phyloP scores from a whole-genome alignment of 2,113 vertebrate species.

The cat (Felis catus) region DNA sequence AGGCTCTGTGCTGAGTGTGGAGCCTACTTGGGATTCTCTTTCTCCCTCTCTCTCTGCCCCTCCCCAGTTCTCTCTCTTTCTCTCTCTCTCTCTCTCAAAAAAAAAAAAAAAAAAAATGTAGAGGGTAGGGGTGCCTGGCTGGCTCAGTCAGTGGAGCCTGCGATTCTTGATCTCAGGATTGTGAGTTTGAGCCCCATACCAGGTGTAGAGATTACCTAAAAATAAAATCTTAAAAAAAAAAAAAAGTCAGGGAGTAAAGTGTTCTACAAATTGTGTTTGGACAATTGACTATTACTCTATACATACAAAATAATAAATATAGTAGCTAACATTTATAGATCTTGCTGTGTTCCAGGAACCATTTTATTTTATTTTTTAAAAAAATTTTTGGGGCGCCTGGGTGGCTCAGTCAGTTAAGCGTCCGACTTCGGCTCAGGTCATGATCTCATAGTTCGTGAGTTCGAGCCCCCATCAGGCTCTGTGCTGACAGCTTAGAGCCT shows the following conservation, averaged over 20 bases:
- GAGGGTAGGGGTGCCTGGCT: background rate
- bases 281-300: background rate
- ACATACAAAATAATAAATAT: background rate
- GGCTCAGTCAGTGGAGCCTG: background rate
- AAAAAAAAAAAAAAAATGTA: background rate
- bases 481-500: too few species aligned
- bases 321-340: background rate
- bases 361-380: background rate
- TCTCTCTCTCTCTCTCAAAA: too few species aligned
- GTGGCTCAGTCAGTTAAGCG: too few species aligned
- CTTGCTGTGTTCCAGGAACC: background rate
- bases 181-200: background rate
- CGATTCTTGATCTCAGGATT: background rate
- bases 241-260: background rate
- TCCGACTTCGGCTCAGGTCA: too few species aligned
- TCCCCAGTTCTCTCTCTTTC: too few species aligned
- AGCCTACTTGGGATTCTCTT: too few species aligned
- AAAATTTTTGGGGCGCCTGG: too few species aligned
- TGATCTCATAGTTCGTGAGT: too few species aligned
- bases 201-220: background rate
- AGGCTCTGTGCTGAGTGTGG: too few species aligned
- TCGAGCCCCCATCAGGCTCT: too few species aligned
- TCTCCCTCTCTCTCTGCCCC: too few species aligned
- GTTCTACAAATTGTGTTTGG: background rate
- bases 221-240: background rate